These are phyloP conservation scores for Acrocephalus arundinaceus DNA, from an alignment of 2,113 vertebrate species.

Conservation along the genomic window DNA sequence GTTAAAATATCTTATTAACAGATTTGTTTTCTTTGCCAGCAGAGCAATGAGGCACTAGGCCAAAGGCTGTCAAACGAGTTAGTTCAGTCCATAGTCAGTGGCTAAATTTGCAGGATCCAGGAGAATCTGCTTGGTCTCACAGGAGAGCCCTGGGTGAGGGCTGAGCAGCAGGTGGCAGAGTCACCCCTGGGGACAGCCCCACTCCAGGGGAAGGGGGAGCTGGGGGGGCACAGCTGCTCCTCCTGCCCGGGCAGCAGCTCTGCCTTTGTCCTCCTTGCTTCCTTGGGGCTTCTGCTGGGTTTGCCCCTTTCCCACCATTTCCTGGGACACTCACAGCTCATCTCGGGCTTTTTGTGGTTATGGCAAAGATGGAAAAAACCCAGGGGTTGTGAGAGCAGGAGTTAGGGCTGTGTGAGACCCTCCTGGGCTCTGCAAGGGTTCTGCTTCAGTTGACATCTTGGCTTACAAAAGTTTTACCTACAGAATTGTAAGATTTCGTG, in stretches of 20 bases:
- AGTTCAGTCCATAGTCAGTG: background rate
- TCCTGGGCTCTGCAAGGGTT: background rate
- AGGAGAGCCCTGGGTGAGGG: background rate
- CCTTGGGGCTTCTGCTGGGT: background rate
- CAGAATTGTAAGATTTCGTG: accelerated
- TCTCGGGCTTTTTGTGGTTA: background rate
- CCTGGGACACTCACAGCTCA: background rate
- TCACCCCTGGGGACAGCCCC: background rate
- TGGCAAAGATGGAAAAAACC: background rate
- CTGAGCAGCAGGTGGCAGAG: background rate
- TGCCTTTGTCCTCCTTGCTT: background rate
- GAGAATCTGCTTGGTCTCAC: background rate
- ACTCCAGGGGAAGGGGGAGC: accelerated
- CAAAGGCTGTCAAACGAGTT: conserved; percentile 60
- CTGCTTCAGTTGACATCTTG: background rate
- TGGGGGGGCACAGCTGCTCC: background rate
- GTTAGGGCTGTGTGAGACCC: background rate
- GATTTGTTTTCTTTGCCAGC: conserved; percentile 64
- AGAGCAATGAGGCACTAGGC: conserved; percentile 56
- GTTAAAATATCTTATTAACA: conserved; percentile 64
- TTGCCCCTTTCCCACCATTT: background rate
- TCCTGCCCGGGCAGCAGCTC: background rate
- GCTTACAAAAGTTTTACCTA: background rate
- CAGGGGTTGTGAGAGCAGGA: background rate
- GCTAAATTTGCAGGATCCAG: background rate